Evolutionary conservation across 2,888 invertebrate species (phyloP), one percentile per base, ranked within the genome.

Genomic region (Diarsia rubi): DNA sequence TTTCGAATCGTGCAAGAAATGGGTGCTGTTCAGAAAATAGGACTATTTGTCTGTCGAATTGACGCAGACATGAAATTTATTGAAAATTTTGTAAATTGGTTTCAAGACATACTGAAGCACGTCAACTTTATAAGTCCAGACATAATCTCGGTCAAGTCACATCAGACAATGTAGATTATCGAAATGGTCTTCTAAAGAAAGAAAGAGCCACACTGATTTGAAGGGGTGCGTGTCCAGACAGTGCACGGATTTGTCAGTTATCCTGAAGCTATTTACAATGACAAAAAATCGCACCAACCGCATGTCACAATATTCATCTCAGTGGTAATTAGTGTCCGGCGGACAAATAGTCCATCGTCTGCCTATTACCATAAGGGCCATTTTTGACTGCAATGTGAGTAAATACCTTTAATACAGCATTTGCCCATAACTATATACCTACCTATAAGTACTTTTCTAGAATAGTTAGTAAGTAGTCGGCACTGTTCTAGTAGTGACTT

Each of bases 331-430:
- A 37, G 21, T 62, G 42, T 42, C 8, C 1, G 8, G 42, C n/a
- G 8, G 42, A 42, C 14, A n/a, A 62, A 16, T n/a, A 62, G 44
- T 42, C 16, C 42, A n/a, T n/a, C 16, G 42, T 62, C n/a, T 62
- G 42, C 16, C 16, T 3, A 42, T 14, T 14, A 24, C 42, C 44
- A 5, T 42, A 62, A 57, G 54, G 83, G 80, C 80, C 67, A 78
- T 68, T 80, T 78, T 83, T 65, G 68, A 78, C 83, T 83, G 83
- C 59, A 60, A 62, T 37, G 54, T 65, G 45, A 71, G 31, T 60
- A 14, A 60, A 37, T 0, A 67, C 37, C 52, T 68, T 54, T 68
- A 60, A 62, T 45, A 27, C 52, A 83, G 64, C 73, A 24, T 83
- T 12, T 78, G 73, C 60, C 59, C 52, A 67, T 11, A 12, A 47